Percentiles rank a stretch among this genome's conserved stretches.
phyloP scores from a whole-genome alignment of 2,888 invertebrate genomes.

The Nomada ferruginata region DNA sequence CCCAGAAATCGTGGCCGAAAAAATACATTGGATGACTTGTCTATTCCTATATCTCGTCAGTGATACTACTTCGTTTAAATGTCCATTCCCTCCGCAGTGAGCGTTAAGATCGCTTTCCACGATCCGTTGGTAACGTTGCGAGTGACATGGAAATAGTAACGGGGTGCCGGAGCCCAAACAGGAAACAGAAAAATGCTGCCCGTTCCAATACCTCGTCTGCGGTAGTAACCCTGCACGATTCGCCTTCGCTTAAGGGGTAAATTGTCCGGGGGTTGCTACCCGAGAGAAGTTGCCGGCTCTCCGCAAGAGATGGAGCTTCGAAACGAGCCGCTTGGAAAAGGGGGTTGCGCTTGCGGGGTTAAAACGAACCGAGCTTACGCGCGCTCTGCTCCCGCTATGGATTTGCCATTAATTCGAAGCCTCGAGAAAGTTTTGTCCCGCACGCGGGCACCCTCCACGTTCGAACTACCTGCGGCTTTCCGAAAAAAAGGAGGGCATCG shows the following conservation, averaged over 20 bases:
- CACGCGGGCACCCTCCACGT: constrained; percentile 68
- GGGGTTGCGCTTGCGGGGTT: constrained; percentile 53
- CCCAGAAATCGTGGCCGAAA: too few relatives aligned
- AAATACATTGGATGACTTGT: too few relatives aligned
- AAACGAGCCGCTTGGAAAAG: constrained; percentile 28
- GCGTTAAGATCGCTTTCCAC: too few relatives aligned
- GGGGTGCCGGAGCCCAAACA: too few relatives aligned
- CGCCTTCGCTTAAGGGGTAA: constrained; percentile 20
- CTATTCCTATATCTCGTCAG: too few relatives aligned
- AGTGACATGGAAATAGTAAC: too few relatives aligned
- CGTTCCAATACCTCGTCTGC: too few relatives aligned
- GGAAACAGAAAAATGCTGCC: too few relatives aligned
- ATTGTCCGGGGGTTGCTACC: neutral
- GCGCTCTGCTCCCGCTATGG: constrained; percentile 77
- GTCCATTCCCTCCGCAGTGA: too few relatives aligned
- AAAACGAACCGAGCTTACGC: constrained; percentile 69
- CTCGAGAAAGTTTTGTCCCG: constrained; percentile 77
- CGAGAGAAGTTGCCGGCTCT: constrained; percentile 14
- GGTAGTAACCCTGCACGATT: too few relatives aligned
- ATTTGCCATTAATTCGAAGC: constrained; percentile 82
- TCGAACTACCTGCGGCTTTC: constrained; percentile 73
- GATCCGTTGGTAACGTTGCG: too few relatives aligned
- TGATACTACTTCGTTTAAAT: too few relatives aligned
- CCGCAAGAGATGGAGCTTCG: constrained; percentile 72
- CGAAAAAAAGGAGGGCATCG: constrained; percentile 60